Evolutionary conservation across 2,113 vertebrate genomes (phyloP).

Genomic region (Ptilonorhynchus violaceus): DNA sequence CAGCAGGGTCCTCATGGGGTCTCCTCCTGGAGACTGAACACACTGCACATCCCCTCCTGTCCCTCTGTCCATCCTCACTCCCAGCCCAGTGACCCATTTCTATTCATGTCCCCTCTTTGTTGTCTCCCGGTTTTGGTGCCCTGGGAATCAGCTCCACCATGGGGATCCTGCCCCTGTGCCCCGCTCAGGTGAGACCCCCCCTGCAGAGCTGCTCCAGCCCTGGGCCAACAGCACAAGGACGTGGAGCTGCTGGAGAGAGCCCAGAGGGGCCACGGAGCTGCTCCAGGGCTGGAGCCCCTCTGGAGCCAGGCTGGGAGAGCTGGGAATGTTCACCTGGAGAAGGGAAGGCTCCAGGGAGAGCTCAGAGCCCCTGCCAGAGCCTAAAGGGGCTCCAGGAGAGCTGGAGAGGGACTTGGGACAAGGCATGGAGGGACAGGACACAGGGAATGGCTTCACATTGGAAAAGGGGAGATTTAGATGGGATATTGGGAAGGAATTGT

Average conservation of each 20-base stretch:
- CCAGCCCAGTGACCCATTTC: neutral
- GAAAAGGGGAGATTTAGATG: neutral
- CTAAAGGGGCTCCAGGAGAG: neutral
- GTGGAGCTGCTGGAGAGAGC: neutral
- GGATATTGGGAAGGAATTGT: neutral
- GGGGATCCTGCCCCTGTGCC: neutral
- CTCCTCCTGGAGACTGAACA: neutral
- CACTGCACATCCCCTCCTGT: accelerated
- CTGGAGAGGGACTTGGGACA: neutral
- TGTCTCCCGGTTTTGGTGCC: neutral
- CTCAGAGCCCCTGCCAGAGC: neutral
- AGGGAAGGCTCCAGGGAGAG: neutral
- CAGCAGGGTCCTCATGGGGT: accelerated
- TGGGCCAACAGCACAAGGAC: neutral
- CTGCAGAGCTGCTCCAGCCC: neutral
- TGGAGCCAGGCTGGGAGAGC: neutral
- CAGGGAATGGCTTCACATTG: neutral
- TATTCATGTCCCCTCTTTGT: accelerated
- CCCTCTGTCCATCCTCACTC: neutral
- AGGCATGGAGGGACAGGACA: neutral
- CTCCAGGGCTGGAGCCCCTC: neutral
- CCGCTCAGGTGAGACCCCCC: neutral
- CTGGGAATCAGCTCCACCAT: neutral
- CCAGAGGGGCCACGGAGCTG: neutral
- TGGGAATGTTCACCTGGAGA: neutral